Percentiles rank a stretch among this genome's conserved stretches.
These are phyloP conservation scores for Dicentrarchus labrax DNA, from an alignment of 2,113 vertebrate species.

Conservation along the genomic window DNA sequence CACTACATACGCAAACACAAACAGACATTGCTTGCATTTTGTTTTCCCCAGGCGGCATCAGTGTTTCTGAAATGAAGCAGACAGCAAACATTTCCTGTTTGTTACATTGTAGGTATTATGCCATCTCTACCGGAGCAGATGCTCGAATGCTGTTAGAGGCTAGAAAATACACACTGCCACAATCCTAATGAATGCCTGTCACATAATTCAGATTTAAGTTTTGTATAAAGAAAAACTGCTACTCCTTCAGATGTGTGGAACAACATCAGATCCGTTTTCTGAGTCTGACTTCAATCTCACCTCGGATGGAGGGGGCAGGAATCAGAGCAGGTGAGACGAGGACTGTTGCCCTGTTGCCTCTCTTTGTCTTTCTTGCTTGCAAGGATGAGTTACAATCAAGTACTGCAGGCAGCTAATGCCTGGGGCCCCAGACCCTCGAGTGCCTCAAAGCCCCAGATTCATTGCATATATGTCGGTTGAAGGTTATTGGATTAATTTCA, in stretches of 20 bases:
- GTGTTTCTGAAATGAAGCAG: constrained; percentile 66
- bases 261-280: not conserved
- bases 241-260: too few relatives aligned
- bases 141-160: constrained; percentile 22
- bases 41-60: constrained; percentile 60
- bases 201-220: constrained; percentile 11
- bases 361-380: not conserved
- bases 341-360: not conserved
- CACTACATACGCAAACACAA: constrained; percentile 71
- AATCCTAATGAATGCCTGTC: constrained; percentile 38
- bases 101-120: constrained; percentile 51
- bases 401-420: not conserved
- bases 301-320: not conserved
- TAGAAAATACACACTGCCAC: constrained; percentile 4
- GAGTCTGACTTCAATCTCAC: not conserved
- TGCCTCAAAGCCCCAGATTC: constrained; percentile 3
- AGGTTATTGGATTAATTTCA: constrained; percentile 6
- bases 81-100: constrained; percentile 76
- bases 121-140: constrained; percentile 38
- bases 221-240: not conserved
- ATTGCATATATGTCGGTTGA: not conserved
- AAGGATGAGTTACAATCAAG: not conserved
- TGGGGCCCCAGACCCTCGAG: constrained; percentile 5
- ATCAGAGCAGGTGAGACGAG: not conserved
- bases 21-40: constrained; percentile 69